Conservation (phyloP, 1,140 invertebrate genomes). For the Glossosoma conforme region DNA sequence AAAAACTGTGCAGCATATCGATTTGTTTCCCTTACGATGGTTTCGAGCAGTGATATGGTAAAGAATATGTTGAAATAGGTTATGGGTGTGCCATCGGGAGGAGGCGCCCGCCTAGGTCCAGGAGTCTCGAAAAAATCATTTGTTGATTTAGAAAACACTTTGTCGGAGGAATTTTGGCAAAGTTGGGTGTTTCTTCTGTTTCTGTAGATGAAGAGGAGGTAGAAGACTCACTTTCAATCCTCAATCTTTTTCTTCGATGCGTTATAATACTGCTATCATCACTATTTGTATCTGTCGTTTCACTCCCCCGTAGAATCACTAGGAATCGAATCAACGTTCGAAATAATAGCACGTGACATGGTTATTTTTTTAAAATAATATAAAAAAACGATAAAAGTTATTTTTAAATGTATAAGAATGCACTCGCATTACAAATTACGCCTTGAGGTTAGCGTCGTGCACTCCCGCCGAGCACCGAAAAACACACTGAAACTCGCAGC, state of each 20-base stretch:
- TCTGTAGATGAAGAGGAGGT: constrained; percentile 14
- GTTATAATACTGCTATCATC: constrained; percentile 14
- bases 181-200: constrained; percentile 14
- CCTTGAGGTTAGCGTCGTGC: too few species aligned
- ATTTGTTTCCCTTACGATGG: constrained; percentile 14
- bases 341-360: too few species aligned
- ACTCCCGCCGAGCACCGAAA: constrained; percentile 10
- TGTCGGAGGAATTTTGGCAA: constrained; percentile 15
- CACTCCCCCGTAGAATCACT: constrained; percentile 8
- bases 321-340: too few species aligned
- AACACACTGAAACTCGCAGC: constrained; percentile 12
- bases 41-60: constrained; percentile 13
- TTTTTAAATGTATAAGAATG: too few species aligned
- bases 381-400: too few species aligned
- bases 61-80: constrained; percentile 30
- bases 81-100: constrained; percentile 15
- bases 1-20: constrained; percentile 21
- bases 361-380: too few species aligned
- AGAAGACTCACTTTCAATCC: constrained; percentile 15
- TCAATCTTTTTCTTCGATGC: constrained; percentile 12
- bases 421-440: too few species aligned
- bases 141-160: constrained; percentile 16
- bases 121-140: constrained; percentile 22
- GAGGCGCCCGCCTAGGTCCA: constrained; percentile 24
- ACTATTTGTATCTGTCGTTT: constrained; percentile 13